A percentile compares a stretch with the other conserved stretches of the same genome.
Conservation (phyloP, 1,140 invertebrate species). For the Caenorhabditis inopinata region DNA sequence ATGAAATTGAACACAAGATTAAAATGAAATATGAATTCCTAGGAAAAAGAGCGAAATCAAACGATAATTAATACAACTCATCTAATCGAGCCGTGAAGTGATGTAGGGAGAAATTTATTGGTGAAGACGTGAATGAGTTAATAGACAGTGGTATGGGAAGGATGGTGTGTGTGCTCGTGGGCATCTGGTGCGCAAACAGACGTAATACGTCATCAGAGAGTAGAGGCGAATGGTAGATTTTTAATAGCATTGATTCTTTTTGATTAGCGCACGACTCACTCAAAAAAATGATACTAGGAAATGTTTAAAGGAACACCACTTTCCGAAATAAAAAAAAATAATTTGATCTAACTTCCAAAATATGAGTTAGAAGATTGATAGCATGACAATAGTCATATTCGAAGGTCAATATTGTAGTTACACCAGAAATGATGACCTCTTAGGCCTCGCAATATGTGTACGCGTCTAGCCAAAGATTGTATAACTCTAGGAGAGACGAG, state of each 20-base stretch:
- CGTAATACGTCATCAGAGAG: not conserved
- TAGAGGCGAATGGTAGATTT: not conserved
- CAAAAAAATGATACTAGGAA: too few species aligned
- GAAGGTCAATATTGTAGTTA: slow-evolving; percentile 19
- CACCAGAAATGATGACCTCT: slow-evolving; percentile 20
- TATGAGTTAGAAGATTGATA: not conserved
- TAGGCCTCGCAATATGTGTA: slow-evolving; percentile 23
- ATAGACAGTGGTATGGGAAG: not conserved
- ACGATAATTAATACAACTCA: too few species aligned
- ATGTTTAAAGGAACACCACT: too few species aligned
- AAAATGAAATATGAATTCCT: too few species aligned
- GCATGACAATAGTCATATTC: not conserved
- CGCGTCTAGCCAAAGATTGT: not conserved
- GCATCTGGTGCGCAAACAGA: slow-evolving; percentile 14
- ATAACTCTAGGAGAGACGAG: slow-evolving; percentile 2
- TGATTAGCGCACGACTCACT: too few species aligned
- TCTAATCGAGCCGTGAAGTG: too few species aligned
- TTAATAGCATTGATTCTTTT: not conserved
- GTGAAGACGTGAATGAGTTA: not conserved
- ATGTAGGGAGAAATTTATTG: too few species aligned
- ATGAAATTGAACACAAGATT: too few species aligned
- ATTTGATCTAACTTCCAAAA: too few species aligned
- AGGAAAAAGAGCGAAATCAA: too few species aligned
- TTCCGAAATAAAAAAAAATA: too few species aligned
- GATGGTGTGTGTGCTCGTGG: not conserved